Evolutionary conservation across 2,888 invertebrate species (phyloP), one percentile per base, ranked within the genome.

Genomic region (Scaptomyza reducta): DNA sequence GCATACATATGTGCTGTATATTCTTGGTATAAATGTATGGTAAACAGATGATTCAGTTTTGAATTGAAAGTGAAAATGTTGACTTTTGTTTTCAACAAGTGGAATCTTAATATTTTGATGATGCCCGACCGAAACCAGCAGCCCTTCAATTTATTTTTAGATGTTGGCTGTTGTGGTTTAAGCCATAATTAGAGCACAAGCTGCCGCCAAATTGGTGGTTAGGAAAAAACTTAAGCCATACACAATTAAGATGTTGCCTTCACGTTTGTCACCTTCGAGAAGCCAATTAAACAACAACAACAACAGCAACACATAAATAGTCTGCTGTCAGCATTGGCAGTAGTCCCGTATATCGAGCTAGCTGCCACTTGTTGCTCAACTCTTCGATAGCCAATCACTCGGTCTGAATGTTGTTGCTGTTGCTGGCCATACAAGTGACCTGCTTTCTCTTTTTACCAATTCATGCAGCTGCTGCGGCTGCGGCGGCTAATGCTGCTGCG

Each of bases 371-470:
- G 70, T 83, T 83, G 82, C 82, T 72, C 85, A 84, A 83, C 81
- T 84, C 70, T 84, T 84, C 84, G 86, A 85, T 86, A 86, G 84
- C 56, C 84, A 85, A 87, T 87, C 87, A 84, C 79, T 81, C 65
- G 57, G 65, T 60, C 66, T 70, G 60, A 70, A 66, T 35, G 49
- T 35, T 49, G 33, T 38, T 35, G 47, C 13, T 47, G 14, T 11
- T 45, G 51, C 68, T 89, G 82, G 89, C 88, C 86, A 89, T 86
- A 87, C 89, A 89, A 89, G 89, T 90, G 90, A 90, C 90, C 90
- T 90, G 90, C 90, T 90, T 90, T 90, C 90, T 90, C 90, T 90
- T 90, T 89, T 89, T 87, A 72, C 79, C 77, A 75, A 77, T 77
- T 76, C 70, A 74, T 76, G 79, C 69, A 74, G 74, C 72, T 69